Evolutionary conservation across 2,113 vertebrate genomes (phyloP).

Genomic region (Indicator maculatus): DNA sequence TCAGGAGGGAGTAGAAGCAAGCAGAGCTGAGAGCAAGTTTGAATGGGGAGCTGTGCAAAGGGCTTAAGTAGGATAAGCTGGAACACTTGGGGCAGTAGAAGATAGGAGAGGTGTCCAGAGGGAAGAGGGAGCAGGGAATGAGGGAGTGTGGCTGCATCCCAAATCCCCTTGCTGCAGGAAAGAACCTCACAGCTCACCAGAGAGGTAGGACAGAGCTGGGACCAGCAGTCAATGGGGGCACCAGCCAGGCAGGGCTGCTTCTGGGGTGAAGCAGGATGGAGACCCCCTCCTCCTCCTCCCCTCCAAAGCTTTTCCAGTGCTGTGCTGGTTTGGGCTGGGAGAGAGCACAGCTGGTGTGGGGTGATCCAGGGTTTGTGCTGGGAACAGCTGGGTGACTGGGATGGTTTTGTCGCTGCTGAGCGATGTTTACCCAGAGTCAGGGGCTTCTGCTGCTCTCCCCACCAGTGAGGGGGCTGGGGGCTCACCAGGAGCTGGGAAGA

Average conservation of each 20-base stretch:
- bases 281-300: too few species aligned
- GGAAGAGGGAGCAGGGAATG: background rate
- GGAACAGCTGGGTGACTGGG: background rate
- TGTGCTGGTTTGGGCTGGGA: background rate
- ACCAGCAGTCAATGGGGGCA: rapidly evolving
- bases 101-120: background rate
- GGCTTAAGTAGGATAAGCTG: background rate
- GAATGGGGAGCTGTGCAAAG: background rate
- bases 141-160: background rate
- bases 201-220: background rate
- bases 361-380: background rate
- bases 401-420: background rate
- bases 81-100: rapidly evolving
- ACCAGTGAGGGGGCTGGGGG: background rate
- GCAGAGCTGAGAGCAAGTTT: background rate
- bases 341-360: too few species aligned
- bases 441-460: background rate
- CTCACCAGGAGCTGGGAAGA: background rate
- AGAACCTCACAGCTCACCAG: background rate
- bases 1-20: background rate
- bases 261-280: rapidly evolving
- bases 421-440: background rate
- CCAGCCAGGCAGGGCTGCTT: background rate
- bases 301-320: background rate
- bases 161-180: rapidly evolving